Conservation (phyloP, 35 echinoderm and acorn worm genomes). For the Anneissia japonica region DNA sequence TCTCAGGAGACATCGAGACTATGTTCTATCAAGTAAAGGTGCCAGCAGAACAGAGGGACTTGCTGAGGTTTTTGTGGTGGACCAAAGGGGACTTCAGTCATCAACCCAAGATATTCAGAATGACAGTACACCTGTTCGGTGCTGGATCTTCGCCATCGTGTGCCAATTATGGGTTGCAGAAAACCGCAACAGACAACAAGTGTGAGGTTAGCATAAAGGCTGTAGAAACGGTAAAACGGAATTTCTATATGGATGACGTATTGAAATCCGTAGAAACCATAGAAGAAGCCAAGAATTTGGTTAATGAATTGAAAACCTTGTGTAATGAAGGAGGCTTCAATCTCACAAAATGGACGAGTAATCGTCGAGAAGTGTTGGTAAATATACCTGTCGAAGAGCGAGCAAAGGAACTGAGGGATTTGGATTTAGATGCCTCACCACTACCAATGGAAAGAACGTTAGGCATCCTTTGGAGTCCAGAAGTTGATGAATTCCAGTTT, state of each 20-base stretch:
- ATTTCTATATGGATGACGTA: slow-evolving; percentile 64
- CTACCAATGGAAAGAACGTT: slow-evolving; percentile 54
- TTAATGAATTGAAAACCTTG: slow-evolving; percentile 11
- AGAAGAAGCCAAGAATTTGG: slow-evolving; percentile 12
- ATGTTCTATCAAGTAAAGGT: slow-evolving; percentile 71
- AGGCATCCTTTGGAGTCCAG: slow-evolving; percentile 42
- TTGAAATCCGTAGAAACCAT: slow-evolving; percentile 36
- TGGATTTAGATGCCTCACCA: slow-evolving; percentile 12
- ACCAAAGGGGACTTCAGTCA: slow-evolving; percentile 37
- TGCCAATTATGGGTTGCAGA: slow-evolving; percentile 46
- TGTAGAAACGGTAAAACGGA: slow-evolving; percentile 13
- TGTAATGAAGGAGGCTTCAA: slow-evolving; percentile 46
- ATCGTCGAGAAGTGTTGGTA: slow-evolving; percentile 16
- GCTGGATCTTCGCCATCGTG: slow-evolving; percentile 60
- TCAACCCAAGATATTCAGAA: slow-evolving; percentile 29
- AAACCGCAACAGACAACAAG: slow-evolving; percentile 33
- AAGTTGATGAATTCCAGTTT: slow-evolving; percentile 49
- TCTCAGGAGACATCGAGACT: slow-evolving; percentile 54
- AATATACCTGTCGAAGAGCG: slow-evolving; percentile 28
- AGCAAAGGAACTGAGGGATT: slow-evolving; percentile 25
- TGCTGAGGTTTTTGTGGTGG: slow-evolving; percentile 64
- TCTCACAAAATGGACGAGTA: slow-evolving; percentile 52
- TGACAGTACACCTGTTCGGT: slow-evolving; percentile 65
- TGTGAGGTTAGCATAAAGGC: background rate
- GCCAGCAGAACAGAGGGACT: slow-evolving; percentile 26